Base-by-base conservation (phyloP, 1,140 invertebrate genomes). In the Dreissena polymorpha region DNA sequence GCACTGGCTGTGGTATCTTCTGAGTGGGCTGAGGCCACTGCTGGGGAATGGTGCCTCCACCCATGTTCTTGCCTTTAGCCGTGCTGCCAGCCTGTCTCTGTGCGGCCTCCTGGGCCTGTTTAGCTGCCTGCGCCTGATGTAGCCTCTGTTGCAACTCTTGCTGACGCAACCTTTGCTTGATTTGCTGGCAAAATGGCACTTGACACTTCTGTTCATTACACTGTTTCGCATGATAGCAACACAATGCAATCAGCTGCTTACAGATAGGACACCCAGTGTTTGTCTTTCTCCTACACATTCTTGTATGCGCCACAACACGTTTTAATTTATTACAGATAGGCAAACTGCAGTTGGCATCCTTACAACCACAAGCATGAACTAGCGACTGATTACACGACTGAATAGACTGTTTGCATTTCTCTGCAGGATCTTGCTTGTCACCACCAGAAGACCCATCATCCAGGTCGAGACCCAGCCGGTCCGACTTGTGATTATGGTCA, bases 251-350 rank as follows among this genome's bases (percentile, higher is more conserved):
- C 49, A 99, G 95, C 91, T 99, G 99, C 93, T 99, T 99, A 94
- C 99, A 99, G 87, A 99, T 99, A 13, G 97, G 97, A 93, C 99
- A 99, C 68, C 97, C 97, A 86, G 97, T 97, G 73, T 98, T 98
- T 39, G 97, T 98, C 93, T 99, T 99, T 80, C 97, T 94, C 92
- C 99, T 99, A 95, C 99, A 99, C 85, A 89, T 88, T 94, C 98
- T 99, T 0, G 98, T 99, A 93, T 99, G 99, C 75, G 96, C 95
- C 1, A 99, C 97, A 57, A 99, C 98, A 78, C 97, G 95, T 94
- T 99, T 99, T 98, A 99, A 99, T 94, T 99, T 99, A 92, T 97
- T 96, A 94, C 99, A 99, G 86, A 97, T 98, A 13, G 97, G 96
- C 84, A 99, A 93, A 68, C 98, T 95, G 93, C 99, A 99, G 93